phyloP scores from a whole-genome alignment of 2,888 invertebrate genomes.

The Bombylius major region DNA sequence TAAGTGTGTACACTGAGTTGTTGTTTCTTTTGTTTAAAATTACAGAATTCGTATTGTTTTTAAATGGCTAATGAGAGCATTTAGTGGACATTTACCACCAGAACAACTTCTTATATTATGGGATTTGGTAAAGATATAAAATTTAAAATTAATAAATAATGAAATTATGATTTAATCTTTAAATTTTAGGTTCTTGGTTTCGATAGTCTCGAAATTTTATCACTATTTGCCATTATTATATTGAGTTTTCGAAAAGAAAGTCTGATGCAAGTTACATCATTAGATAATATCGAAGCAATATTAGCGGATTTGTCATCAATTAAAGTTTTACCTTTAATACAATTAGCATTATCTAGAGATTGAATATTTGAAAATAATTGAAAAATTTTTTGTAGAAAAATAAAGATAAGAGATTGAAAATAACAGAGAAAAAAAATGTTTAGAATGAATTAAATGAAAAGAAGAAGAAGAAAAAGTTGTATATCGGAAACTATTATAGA shows the following conservation, averaged over 20 bases:
- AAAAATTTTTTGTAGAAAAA: too few relatives aligned
- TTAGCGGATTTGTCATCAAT: conserved; percentile 79
- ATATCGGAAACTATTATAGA: too few relatives aligned
- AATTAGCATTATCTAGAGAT: conserved; percentile 46
- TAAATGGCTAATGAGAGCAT: conserved; percentile 93
- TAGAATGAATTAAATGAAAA: too few relatives aligned
- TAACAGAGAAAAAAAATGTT: too few relatives aligned
- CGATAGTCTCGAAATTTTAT: conserved; percentile 80
- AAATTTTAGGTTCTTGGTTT: conserved; percentile 58
- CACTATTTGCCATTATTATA: conserved; percentile 74
- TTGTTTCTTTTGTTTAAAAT: background rate
- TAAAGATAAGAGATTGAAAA: too few relatives aligned
- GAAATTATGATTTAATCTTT: background rate
- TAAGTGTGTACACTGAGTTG: too few relatives aligned
- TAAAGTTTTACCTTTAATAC: conserved; percentile 71
- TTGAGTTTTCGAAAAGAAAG: conserved; percentile 77
- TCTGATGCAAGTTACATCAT: conserved; percentile 56
- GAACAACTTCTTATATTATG: conserved; percentile 84
- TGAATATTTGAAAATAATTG: background rate
- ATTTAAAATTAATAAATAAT: background rate
- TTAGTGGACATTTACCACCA: conserved; percentile 86
- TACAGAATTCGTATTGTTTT: conserved; percentile 76
- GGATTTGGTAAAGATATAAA: conserved; percentile 52
- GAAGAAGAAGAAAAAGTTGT: too few relatives aligned
- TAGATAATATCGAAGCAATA: conserved; percentile 75